Evolutionary conservation across 1,140 invertebrate species (phyloP).

Genomic region (Trypoxylus dichotomus): DNA sequence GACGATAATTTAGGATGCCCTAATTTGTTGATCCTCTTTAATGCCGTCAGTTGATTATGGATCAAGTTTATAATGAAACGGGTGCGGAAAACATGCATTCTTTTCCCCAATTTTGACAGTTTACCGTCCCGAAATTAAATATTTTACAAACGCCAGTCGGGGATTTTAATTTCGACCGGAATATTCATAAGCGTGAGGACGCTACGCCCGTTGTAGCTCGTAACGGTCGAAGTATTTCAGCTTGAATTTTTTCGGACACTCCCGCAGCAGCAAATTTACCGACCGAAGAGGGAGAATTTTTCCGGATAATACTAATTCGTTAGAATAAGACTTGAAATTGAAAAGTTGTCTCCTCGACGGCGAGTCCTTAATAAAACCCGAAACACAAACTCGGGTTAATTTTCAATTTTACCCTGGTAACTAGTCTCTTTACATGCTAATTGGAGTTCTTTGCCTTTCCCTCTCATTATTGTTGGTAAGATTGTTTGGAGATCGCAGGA

Average conservation of each 20-base stretch:
- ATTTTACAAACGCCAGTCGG: background rate
- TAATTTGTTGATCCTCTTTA: background rate
- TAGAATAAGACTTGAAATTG: background rate
- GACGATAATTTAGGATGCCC: background rate
- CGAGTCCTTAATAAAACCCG: background rate
- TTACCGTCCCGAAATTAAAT: background rate
- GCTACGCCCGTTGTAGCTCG: background rate
- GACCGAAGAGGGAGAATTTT: background rate
- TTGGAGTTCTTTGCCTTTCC: slow-evolving; percentile 1
- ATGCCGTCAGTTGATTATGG: background rate
- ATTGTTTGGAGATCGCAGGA: background rate
- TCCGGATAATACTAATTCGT: slow-evolving; percentile 6
- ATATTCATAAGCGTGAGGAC: background rate
- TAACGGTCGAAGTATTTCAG: background rate
- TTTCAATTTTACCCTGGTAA: background rate
- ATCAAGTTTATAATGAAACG: slow-evolving; percentile 3
- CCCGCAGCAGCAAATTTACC: background rate
- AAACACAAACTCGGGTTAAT: background rate
- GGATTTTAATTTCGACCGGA: background rate
- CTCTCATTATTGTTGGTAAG: background rate
- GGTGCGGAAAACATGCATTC: slow-evolving; percentile 5
- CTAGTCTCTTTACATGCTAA: slow-evolving; percentile 2
- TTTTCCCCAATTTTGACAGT: background rate
- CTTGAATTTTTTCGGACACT: background rate
- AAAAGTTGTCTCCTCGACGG: background rate